These are phyloP conservation scores for Pentamera pediparva DNA, from an alignment of 53 echinoderm and acorn worm genomes.

Conservation along the genomic window DNA sequence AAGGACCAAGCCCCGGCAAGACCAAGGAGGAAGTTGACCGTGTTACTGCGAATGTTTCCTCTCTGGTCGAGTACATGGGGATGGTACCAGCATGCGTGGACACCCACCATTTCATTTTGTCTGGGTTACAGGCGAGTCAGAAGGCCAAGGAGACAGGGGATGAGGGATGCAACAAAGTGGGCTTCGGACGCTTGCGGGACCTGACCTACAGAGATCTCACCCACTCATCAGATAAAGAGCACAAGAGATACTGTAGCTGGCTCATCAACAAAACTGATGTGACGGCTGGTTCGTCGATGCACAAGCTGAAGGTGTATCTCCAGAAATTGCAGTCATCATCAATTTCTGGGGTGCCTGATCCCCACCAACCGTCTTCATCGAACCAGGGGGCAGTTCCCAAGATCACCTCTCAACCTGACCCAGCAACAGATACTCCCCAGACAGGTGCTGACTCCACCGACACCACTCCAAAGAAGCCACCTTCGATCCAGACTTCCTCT, in stretches of 20 bases:
- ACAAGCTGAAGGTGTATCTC: neutral
- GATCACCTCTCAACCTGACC: neutral
- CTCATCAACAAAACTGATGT: slow-evolving; percentile 1
- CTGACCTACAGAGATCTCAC: neutral
- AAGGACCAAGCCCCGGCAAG: neutral
- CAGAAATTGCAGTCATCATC: neutral
- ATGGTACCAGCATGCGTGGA: neutral
- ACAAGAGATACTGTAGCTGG: slow-evolving; percentile 13
- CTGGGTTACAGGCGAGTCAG: neutral
- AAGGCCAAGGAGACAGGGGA: slow-evolving; percentile 7
- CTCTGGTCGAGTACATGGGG: neutral
- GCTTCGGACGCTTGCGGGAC: neutral
- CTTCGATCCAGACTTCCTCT: neutral
- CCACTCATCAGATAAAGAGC: neutral
- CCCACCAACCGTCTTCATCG: neutral
- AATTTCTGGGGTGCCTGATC: neutral
- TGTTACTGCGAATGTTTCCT: neutral
- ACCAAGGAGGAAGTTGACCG: neutral
- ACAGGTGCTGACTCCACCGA: neutral
- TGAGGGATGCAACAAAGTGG: neutral
- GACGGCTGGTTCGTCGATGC: neutral
- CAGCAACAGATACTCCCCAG: neutral
- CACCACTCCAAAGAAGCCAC: neutral
- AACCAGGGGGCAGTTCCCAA: neutral
- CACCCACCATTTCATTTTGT: neutral